phyloP scores from a whole-genome alignment of 1,140 invertebrate species.

The Conopomorpha cramerella region DNA sequence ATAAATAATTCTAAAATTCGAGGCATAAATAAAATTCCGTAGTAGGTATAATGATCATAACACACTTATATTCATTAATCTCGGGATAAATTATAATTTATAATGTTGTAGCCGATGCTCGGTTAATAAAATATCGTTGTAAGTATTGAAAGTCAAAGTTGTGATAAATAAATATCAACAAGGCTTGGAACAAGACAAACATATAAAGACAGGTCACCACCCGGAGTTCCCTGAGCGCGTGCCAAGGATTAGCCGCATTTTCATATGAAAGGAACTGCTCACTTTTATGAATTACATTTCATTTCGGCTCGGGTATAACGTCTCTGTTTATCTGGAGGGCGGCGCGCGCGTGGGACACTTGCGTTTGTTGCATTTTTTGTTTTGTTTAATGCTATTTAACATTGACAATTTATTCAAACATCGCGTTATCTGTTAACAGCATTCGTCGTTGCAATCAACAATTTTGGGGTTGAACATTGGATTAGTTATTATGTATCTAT shows the following conservation, averaged over 20 bases:
- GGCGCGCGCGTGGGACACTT: constrained; percentile 40
- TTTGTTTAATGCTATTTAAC: too few species aligned
- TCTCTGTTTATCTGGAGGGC: constrained; percentile 31
- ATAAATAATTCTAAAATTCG: constrained; percentile 24
- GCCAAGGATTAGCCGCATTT: constrained; percentile 46
- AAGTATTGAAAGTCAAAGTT: constrained; percentile 31
- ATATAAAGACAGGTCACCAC: constrained; percentile 28
- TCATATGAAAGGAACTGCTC: constrained; percentile 47
- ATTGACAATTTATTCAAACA: too few species aligned
- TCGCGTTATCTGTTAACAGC: too few species aligned
- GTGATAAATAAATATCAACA: constrained; percentile 31
- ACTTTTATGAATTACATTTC: constrained; percentile 46
- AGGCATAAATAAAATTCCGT: constrained; percentile 23
- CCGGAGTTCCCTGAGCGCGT: constrained; percentile 32
- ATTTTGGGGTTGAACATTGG: too few species aligned
- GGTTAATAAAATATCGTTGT: constrained; percentile 32
- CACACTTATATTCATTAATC: constrained; percentile 39
- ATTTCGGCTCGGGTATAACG: constrained; percentile 25
- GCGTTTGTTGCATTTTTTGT: constrained; percentile 41
- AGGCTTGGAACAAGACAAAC: constrained; percentile 17
- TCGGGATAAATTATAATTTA: constrained; percentile 40
- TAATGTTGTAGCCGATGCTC: constrained; percentile 18
- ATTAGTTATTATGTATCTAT: too few species aligned
- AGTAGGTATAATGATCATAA: constrained; percentile 37
- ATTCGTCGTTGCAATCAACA: too few species aligned